phyloP scores from a whole-genome alignment of 2,888 invertebrate genomes.

The Campopleginae sp. region DNA sequence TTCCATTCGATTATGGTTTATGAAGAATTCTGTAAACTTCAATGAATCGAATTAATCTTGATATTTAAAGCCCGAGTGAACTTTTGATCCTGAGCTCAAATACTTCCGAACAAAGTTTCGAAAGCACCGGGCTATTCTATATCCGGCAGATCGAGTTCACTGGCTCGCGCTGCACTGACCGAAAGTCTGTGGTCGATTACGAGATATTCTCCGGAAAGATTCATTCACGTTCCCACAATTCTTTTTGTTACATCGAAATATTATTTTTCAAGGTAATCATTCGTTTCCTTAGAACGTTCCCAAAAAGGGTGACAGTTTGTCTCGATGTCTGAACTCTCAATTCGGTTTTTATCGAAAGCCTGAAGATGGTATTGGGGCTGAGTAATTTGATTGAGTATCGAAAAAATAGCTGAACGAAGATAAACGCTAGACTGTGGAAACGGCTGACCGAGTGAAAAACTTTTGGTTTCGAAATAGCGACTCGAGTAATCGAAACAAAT shows the following conservation, averaged over 20 bases:
- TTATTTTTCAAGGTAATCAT: not conserved
- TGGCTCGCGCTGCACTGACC: constrained; percentile 34
- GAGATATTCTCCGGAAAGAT: constrained; percentile 35
- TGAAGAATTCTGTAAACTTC: not conserved
- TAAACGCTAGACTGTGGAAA: not conserved
- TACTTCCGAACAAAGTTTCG: constrained; percentile 6
- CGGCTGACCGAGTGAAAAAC: not conserved
- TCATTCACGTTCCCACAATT: not conserved
- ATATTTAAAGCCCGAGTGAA: not conserved
- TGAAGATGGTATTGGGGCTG: not conserved
- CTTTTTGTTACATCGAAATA: not conserved
- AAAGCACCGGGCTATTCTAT: constrained; percentile 7
- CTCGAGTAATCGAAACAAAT: constrained; percentile 37
- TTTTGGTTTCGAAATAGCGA: not conserved
- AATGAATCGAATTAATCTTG: not conserved
- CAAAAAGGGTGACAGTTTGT: not conserved
- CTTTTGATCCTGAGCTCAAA: not conserved
- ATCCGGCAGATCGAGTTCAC: constrained; percentile 28
- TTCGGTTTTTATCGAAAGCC: not conserved
- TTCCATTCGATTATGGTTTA: not conserved
- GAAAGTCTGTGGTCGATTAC: constrained; percentile 31
- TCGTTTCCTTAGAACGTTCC: constrained; percentile 17
- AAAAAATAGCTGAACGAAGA: not conserved
- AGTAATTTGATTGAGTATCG: not conserved
- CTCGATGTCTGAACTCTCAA: not conserved